Conservation (phyloP, 2,888 invertebrate genomes). For the Athetis lepigone region DNA sequence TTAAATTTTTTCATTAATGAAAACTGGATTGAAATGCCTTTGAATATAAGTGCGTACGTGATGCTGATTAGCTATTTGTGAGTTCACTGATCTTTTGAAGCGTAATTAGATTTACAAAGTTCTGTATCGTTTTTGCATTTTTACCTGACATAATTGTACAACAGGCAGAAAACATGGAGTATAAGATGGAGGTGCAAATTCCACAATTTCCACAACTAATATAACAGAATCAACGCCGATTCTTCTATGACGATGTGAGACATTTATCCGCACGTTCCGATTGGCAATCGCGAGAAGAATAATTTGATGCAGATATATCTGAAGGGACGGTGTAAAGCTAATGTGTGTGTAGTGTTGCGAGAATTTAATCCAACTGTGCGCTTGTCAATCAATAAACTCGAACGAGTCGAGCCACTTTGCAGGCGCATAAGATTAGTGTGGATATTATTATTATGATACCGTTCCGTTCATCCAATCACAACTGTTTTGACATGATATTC, state of each 20-base stretch:
- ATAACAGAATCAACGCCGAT: constrained; percentile 37
- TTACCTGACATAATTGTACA: neutral
- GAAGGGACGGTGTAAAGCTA: constrained; percentile 79
- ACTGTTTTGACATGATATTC: neutral
- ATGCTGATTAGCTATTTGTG: too few relatives aligned
- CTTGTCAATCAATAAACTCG: constrained; percentile 89
- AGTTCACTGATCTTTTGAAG: neutral
- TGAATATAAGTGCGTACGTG: neutral
- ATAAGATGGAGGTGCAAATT: too few relatives aligned
- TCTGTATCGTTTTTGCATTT: neutral
- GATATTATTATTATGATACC: constrained; percentile 65
- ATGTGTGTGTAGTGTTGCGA: constrained; percentile 81
- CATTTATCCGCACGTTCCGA: constrained; percentile 57
- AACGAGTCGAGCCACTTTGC: constrained; percentile 79
- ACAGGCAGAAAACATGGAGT: neutral
- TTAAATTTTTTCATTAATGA: constrained; percentile 72
- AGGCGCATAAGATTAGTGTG: constrained; percentile 68
- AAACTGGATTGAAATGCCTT: neutral
- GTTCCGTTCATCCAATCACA: constrained; percentile 19
- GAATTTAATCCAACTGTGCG: constrained; percentile 86
- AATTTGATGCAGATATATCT: constrained; percentile 62
- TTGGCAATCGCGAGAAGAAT: constrained; percentile 59
- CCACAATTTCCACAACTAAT: neutral
- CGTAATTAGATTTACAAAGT: neutral
- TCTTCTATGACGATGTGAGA: constrained; percentile 53